Evolutionary conservation across 2,888 invertebrate species (phyloP).

Genomic region (Acronicta leporina): DNA sequence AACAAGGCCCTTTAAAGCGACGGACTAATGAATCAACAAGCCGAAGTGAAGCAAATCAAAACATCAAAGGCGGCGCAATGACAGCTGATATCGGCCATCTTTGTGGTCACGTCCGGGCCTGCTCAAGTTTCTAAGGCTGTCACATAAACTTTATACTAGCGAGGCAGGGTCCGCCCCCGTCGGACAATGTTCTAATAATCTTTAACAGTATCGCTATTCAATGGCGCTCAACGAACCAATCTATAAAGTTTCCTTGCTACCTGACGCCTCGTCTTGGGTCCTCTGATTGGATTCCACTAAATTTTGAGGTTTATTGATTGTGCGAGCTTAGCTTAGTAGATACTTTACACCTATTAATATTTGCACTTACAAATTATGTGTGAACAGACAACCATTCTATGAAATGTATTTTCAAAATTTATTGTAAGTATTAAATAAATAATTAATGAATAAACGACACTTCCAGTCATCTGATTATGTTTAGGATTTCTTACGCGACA

Average conservation of each 20-base stretch:
- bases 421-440: neutral
- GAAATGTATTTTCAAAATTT: slow-evolving; percentile 4
- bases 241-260: slow-evolving; percentile 66
- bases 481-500: slow-evolving; percentile 29
- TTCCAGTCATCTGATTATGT: slow-evolving; percentile 46
- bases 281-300: slow-evolving; percentile 63
- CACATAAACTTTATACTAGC: slow-evolving; percentile 66
- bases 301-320: slow-evolving; percentile 68
- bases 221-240: slow-evolving; percentile 59
- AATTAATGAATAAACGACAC: slow-evolving; percentile 12
- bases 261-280: slow-evolving; percentile 64
- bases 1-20: slow-evolving; percentile 19
- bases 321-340: slow-evolving; percentile 51
- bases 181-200: slow-evolving; percentile 64
- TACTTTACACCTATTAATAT: slow-evolving; percentile 44
- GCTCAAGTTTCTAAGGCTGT: slow-evolving; percentile 66
- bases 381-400: slow-evolving; percentile 13
- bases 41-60: slow-evolving; percentile 41
- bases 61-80: slow-evolving; percentile 49
- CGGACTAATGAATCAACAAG: slow-evolving; percentile 43
- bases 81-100: slow-evolving; percentile 61
- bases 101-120: slow-evolving; percentile 52
- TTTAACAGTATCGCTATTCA: slow-evolving; percentile 56
- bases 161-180: slow-evolving; percentile 57
- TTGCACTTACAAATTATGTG: slow-evolving; percentile 39